A percentile compares a stretch with the other conserved stretches of the same genome.
Evolutionary conservation across 2,888 invertebrate species (phyloP).

Genomic region (Balanococcus diminutus): DNA sequence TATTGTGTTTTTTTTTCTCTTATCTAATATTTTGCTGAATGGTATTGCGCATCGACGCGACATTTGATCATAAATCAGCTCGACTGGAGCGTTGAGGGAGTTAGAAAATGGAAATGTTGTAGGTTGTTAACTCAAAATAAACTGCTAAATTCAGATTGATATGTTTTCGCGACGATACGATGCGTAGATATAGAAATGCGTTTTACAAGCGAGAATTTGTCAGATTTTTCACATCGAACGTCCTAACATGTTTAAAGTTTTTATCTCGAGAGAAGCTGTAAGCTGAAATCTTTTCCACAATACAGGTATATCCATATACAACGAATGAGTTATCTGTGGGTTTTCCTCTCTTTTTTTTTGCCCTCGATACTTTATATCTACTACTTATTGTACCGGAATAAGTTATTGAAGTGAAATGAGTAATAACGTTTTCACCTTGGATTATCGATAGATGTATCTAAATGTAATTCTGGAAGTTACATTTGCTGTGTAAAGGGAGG

Average conservation of each 20-base stretch:
- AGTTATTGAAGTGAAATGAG: background rate
- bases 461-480: too few relatives aligned
- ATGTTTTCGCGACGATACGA: background rate
- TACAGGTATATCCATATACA: background rate
- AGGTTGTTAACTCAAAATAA: constrained; percentile 21
- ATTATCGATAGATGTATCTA: background rate
- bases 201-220: constrained; percentile 22
- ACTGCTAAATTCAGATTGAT: constrained; percentile 32
- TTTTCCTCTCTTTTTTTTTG: background rate
- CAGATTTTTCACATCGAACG: background rate
- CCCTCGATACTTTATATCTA: background rate
- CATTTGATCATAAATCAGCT: constrained; percentile 18
- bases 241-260: background rate
- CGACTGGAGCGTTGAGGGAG: constrained; percentile 2
- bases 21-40: background rate
- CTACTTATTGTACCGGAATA: background rate
- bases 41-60: background rate
- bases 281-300: background rate
- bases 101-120: constrained; percentile 13
- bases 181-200: background rate
- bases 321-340: background rate
- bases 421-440: background rate
- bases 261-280: background rate
- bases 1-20: background rate
- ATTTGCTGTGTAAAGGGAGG: too few relatives aligned